Conservation (phyloP, 2,888 invertebrate species). For the Ctena decussata region DNA sequence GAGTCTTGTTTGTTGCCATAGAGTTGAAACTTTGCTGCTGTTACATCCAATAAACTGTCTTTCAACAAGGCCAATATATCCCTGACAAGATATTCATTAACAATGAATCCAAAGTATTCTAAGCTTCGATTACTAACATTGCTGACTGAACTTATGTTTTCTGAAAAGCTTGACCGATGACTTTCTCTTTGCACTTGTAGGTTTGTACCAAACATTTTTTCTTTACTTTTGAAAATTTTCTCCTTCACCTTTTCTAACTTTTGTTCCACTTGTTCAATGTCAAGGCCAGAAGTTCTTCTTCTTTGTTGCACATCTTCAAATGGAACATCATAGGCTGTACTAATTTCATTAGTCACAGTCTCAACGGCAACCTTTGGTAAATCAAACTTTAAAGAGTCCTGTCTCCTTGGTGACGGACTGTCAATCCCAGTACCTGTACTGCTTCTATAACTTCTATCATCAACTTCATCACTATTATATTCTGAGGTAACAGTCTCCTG, state of each 20-base stretch:
- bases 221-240: constrained; percentile 23
- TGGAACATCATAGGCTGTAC: constrained; percentile 72
- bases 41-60: constrained; percentile 81
- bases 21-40: constrained; percentile 73
- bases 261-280: constrained; percentile 45
- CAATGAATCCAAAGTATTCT: constrained; percentile 75
- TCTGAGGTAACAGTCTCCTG: constrained; percentile 88
- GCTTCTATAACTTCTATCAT: constrained; percentile 58
- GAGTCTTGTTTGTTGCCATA: constrained; percentile 68
- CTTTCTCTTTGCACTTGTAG: constrained; percentile 24
- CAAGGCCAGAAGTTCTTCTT: constrained; percentile 11
- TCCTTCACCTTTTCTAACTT: constrained; percentile 43
- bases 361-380: constrained; percentile 1
- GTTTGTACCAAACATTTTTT: constrained; percentile 6
- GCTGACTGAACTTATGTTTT: constrained; percentile 68
- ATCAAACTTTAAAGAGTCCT: constrained; percentile 20
- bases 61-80: constrained; percentile 82
- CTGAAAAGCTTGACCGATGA: constrained; percentile 47
- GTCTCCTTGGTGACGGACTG: constrained; percentile 54
- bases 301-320: constrained; percentile 54
- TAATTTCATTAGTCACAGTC: not conserved
- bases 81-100: constrained; percentile 81
- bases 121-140: constrained; percentile 60
- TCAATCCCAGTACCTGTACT: constrained; percentile 33
- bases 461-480: constrained; percentile 75